Evolutionary conservation across 2,888 invertebrate species (phyloP), one percentile per base, ranked within the genome.

Genomic region (Harmothoe impar): DNA sequence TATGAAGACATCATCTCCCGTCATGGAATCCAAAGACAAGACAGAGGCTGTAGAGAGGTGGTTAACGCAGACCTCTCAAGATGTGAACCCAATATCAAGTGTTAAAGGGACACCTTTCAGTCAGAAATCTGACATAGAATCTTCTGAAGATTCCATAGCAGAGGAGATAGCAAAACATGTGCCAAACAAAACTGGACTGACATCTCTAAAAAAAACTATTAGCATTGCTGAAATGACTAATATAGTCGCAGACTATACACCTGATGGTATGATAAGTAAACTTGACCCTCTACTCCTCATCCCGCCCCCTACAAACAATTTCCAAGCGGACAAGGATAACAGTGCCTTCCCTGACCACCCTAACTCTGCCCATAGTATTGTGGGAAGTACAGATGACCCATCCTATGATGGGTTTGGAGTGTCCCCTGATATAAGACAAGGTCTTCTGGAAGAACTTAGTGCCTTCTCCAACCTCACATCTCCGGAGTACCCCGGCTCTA

Each of bases 401-500:
- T 12, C 25, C 1, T 89, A 89, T 33, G 62, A 68, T 33, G 90
- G 90, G 0, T 90, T 90, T 33, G 90, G 90, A 1, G 81, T 90
- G 56, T 90, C 85, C 5, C 52, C 84, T 25, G 62, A 25, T 12
- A 56, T 15, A 0, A 25, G 90, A n/a, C 51, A 35, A 33, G 77
- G 78, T 12, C 62, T 90, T 33, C 62, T 90, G 54, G 90, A 85
- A 5, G 90, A 90, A 31, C 54, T 90, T 0, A 56, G 31, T 23
- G n/a, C 54, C 31, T 90, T 90, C 68, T 68, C 68, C 17, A 62
- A 17, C 43, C 25, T 86, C 43, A 84, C 84, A 31, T 84, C 84
- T 10, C 84, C 84, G 1, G 51, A 84, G 43, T 23, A 15, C 23
- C 43, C 43, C 10, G 5, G 51, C 10, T 84, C 84, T n/a, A 31